Conservation (phyloP, 1,140 invertebrate species). For the Ridgeia piscesae region DNA sequence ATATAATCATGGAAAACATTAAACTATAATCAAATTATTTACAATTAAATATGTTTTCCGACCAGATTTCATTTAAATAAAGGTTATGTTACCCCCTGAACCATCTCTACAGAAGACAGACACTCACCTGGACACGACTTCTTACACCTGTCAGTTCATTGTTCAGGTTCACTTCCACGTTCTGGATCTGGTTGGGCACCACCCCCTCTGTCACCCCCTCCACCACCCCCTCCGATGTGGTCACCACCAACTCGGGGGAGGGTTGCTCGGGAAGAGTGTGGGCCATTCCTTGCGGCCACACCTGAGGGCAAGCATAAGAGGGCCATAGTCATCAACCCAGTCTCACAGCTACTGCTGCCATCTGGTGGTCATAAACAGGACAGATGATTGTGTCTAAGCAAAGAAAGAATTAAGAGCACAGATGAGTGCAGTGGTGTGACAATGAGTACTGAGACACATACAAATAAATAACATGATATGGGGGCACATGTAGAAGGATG, state of each 20-base stretch:
- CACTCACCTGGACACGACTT: neutral
- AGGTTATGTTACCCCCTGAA: too few relatives aligned
- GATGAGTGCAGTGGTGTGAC: neutral
- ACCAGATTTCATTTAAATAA: neutral
- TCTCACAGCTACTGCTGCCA: neutral
- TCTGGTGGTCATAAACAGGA: neutral
- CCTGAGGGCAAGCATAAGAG: constrained; percentile 35
- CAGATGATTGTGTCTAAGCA: neutral
- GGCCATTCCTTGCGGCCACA: constrained; percentile 57
- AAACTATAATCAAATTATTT: neutral
- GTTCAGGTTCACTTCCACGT: neutral
- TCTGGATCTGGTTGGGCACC: neutral
- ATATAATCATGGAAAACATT: neutral
- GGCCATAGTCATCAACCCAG: neutral
- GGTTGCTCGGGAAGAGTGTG: constrained; percentile 56
- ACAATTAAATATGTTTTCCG: neutral
- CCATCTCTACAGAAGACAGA: too few relatives aligned
- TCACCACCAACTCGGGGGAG: constrained; percentile 18
- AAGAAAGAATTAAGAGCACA: neutral
- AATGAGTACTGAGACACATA: neutral
- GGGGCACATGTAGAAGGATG: neutral
- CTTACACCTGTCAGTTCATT: neutral
- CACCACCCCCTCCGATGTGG: neutral
- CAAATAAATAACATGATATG: neutral
- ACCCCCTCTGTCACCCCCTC: neutral